Percentiles rank a stretch among this genome's conserved stretches.
Conservation (phyloP, 2,113 vertebrate species). For the Micronycteris hirsuta region DNA sequence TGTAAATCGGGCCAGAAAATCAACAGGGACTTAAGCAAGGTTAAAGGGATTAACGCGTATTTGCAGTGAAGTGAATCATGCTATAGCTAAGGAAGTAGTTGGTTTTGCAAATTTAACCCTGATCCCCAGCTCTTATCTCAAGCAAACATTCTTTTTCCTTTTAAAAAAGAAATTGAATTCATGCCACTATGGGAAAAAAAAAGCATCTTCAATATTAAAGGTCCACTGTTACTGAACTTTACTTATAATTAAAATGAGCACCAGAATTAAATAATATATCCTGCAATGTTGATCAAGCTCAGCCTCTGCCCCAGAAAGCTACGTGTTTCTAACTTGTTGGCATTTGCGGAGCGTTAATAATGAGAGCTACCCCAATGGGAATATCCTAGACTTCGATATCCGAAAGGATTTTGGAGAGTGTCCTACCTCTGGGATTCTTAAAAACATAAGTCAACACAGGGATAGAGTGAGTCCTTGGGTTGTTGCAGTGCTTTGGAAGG, state of each 20-base stretch:
- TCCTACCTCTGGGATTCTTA: background rate
- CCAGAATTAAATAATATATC: constrained; percentile 47
- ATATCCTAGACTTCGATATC: constrained; percentile 42
- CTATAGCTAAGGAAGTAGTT: background rate
- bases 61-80: constrained; percentile 19
- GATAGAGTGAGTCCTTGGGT: background rate
- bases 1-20: constrained; percentile 46
- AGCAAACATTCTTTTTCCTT: constrained; percentile 4
- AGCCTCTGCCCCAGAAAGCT: constrained; percentile 34
- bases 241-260: constrained; percentile 73
- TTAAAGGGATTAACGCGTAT: constrained; percentile 25
- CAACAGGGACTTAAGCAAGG: constrained; percentile 12
- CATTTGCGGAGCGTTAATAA: constrained; percentile 57
- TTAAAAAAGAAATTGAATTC: constrained; percentile 47
- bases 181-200: constrained; percentile 6
- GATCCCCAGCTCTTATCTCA: constrained; percentile 23
- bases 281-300: constrained; percentile 38
- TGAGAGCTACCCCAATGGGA: background rate
- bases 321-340: constrained; percentile 55
- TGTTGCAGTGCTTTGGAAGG: background rate
- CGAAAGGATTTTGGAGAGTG: constrained; percentile 32
- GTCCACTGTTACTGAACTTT: constrained; percentile 52
- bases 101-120: constrained; percentile 43
- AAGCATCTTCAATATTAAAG: constrained; percentile 24
- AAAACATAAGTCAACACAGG: background rate